A percentile compares a stretch with the other conserved stretches of the same genome.
Evolutionary conservation across 2,113 vertebrate species (phyloP).

Genomic region (Tretioscincus oriximinensis): DNA sequence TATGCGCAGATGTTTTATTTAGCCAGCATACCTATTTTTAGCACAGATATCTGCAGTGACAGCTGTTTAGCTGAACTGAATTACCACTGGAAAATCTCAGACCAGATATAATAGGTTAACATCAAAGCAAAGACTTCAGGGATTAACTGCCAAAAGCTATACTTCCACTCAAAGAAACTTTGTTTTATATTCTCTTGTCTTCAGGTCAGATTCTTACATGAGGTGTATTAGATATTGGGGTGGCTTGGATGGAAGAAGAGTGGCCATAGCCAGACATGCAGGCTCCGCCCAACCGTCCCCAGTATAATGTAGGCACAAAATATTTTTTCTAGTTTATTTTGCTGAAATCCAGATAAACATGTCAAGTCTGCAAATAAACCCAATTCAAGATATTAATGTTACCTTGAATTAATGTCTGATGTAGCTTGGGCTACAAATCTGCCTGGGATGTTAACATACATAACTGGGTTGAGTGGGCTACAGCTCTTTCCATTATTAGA

Average conservation of each 20-base stretch:
- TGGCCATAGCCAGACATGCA: neutral
- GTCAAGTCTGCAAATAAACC: neutral
- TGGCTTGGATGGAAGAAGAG: neutral
- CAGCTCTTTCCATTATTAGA: too few species aligned
- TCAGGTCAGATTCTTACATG: too few species aligned
- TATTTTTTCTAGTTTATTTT: neutral
- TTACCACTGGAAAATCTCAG: slow-evolving; percentile 24
- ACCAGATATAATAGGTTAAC: neutral
- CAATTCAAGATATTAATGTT: neutral
- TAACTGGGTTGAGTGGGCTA: neutral
- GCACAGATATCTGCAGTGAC: neutral
- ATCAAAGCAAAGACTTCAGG: slow-evolving; percentile 1
- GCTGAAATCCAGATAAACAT: neutral
- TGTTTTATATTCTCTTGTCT: too few species aligned
- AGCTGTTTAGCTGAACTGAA: neutral
- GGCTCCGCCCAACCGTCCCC: neutral
- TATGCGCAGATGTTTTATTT: slow-evolving; percentile 27
- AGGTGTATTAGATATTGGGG: neutral
- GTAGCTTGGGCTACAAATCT: neutral
- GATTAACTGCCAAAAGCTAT: neutral
- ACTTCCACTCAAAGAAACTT: neutral
- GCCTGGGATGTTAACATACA: neutral
- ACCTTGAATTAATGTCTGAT: neutral
- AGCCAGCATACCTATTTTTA: slow-evolving; percentile 28
- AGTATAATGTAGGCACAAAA: too few species aligned